Percentiles rank a stretch among this genome's conserved stretches.
These are phyloP conservation scores for Macquaria ambigua DNA, from an alignment of 2,113 vertebrate species.

Conservation along the genomic window DNA sequence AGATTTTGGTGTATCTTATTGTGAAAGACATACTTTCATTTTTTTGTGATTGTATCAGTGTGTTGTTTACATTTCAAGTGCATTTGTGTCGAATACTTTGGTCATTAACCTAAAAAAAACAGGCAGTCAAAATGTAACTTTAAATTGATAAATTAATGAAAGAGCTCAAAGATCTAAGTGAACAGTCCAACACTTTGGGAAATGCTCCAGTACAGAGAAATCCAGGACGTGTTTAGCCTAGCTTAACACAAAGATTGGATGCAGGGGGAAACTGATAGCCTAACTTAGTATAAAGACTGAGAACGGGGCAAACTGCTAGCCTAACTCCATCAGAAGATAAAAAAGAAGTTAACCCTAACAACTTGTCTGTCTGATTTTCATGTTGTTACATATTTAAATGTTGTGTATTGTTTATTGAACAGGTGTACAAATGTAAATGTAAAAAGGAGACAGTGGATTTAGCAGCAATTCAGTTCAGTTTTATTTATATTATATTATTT, in stretches of 20 bases:
- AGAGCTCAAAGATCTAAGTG: not conserved
- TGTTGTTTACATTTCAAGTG: conserved; percentile 31
- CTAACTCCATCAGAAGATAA: too few species aligned
- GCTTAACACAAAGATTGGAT: not conserved
- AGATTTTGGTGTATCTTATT: not conserved
- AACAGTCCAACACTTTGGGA: conserved; percentile 49
- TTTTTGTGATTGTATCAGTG: conserved; percentile 5
- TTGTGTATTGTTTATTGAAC: not conserved
- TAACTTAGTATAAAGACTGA: too few species aligned
- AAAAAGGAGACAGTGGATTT: not conserved
- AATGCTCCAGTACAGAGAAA: not conserved
- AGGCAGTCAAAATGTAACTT: not conserved
- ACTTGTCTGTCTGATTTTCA: not conserved
- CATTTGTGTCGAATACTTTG: conserved; percentile 22
- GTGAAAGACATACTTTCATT: conserved; percentile 5
- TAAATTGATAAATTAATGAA: not conserved
- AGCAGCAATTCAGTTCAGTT: not conserved
- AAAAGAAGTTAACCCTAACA: not conserved
- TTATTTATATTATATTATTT: too few species aligned
- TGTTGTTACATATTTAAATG: not conserved
- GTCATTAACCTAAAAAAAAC: not conserved
- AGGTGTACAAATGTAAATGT: not conserved
- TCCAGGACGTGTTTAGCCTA: not conserved
- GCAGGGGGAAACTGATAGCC: not conserved
- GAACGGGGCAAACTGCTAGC: not conserved